Percentiles rank a stretch among this genome's conserved stretches.
These are phyloP conservation scores for Cirrhinus mrigala DNA, from an alignment of 2,797 vertebrate species.

Conservation along the genomic window DNA sequence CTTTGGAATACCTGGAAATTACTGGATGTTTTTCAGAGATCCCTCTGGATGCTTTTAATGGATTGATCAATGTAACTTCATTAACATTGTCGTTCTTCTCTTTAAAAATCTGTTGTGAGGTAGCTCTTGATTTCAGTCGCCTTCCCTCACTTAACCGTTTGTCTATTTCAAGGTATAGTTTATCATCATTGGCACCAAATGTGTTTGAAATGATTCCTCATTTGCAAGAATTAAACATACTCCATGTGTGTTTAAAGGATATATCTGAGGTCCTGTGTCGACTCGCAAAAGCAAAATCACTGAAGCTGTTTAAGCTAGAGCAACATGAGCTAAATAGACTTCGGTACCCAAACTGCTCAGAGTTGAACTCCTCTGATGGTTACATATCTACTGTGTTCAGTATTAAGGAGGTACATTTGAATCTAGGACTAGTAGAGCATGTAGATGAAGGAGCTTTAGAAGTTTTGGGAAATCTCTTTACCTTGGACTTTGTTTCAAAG, in stretches of 20 bases:
- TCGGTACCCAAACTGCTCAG: neutral
- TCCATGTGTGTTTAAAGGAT: neutral
- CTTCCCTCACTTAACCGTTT: neutral
- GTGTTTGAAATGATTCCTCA: constrained; percentile 1
- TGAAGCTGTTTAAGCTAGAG: neutral
- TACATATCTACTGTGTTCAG: constrained; percentile 12
- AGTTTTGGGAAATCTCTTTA: neutral
- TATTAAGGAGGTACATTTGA: neutral
- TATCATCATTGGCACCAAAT: neutral
- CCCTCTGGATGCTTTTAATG: constrained; percentile 1
- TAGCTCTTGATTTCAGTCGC: constrained; percentile 17
- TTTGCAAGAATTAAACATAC: neutral
- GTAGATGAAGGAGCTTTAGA: constrained; percentile 1
- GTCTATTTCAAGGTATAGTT: neutral
- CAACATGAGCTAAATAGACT: neutral
- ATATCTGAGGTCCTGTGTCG: constrained; percentile 17
- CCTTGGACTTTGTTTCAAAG: fast-evolving
- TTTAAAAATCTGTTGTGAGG: neutral
- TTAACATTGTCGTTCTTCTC: neutral
- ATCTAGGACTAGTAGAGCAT: neutral
- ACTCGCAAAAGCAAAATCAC: neutral
- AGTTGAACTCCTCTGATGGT: neutral
- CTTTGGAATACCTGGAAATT: constrained; percentile 9
- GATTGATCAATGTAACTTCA: constrained; percentile 2
- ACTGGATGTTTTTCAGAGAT: constrained; percentile 10